Conservation (phyloP, 2,888 invertebrate genomes). For the Philereme vetulata region DNA sequence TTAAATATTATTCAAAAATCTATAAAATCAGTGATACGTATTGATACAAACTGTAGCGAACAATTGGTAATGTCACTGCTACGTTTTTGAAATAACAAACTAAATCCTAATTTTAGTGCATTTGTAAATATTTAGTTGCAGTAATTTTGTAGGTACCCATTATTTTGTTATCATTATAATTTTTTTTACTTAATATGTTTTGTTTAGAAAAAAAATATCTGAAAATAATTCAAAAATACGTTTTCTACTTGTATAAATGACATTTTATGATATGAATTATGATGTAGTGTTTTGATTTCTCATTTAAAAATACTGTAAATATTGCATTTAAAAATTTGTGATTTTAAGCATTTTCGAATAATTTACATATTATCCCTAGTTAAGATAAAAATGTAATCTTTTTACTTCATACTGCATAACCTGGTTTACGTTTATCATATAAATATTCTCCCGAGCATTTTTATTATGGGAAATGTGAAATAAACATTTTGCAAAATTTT, state of each 20-base stretch:
- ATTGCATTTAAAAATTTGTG: slow-evolving; percentile 80
- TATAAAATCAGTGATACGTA: slow-evolving; percentile 19
- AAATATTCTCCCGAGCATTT: slow-evolving; percentile 50
- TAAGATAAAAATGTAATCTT: slow-evolving; percentile 73
- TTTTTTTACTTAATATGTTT: slow-evolving; percentile 58
- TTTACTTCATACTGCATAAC: slow-evolving; percentile 51
- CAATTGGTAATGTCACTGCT: slow-evolving; percentile 34
- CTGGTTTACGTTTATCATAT: slow-evolving; percentile 71
- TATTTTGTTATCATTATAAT: slow-evolving; percentile 40
- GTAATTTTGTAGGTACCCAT: slow-evolving; percentile 29
- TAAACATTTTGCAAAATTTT: slow-evolving; percentile 67
- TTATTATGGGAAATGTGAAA: slow-evolving; percentile 65
- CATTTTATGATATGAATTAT: slow-evolving; percentile 37
- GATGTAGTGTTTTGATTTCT: slow-evolving; percentile 52
- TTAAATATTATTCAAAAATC: slow-evolving; percentile 61
- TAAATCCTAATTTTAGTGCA: slow-evolving; percentile 44
- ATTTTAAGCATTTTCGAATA: slow-evolving; percentile 61
- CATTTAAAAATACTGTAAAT: slow-evolving; percentile 62
- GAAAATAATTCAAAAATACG: slow-evolving; percentile 46
- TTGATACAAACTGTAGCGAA: slow-evolving; percentile 17
- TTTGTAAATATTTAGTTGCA: slow-evolving; percentile 55
- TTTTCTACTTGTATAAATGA: slow-evolving; percentile 57
- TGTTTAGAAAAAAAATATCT: slow-evolving; percentile 60
- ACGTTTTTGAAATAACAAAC: slow-evolving; percentile 45
- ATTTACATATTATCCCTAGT: slow-evolving; percentile 51